Base-by-base conservation (phyloP, 2,888 invertebrate species). In the Seira ritae region DNA sequence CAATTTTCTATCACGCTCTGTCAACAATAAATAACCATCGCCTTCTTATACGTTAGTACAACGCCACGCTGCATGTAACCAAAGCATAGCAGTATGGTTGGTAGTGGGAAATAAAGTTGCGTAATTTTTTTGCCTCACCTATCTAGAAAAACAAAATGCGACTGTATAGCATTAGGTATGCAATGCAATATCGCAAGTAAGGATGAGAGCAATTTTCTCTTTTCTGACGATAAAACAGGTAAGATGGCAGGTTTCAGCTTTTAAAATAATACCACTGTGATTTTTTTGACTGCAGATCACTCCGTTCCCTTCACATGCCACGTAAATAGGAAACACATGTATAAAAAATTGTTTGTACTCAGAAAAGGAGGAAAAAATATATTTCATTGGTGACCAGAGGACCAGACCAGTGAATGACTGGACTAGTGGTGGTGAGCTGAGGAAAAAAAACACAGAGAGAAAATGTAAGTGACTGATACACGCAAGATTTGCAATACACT, bases 231-330 rank as follows among this genome's bases (percentile, higher is more conserved):
- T 20, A 50, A n/a, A 62, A 62, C 10, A 62, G 62, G 20, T 4
- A 62, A 62, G 4, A 20, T 55, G 55, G 55, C 55, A 55, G n/a
- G 2, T 17, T 55, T 17, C 55, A 62, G 22, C 20, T 22, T 62
- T 62, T 62, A 19, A 62, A 62, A 62, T 20, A 62, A 62, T 62
- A 23, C 42, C 60, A 60, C 65, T 72, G 73, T 80, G 80, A 80
- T 80, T 80, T 79, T n/a, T 74, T 73, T 80, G 80, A 80, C 80
- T 74, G 62, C 50, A 74, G 70, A 80, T 80, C 74, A 69, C 68
- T 80, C 72, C 73, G 42, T 50, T n/a, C 17, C 55, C 73, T 70
- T 80, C 46, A 66, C 42, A 65, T 20, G 46, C 46, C 17, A 12
- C n/a, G 20, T 62, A 17, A 67, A 24, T 19, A 20, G 46, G 62